These are phyloP conservation scores for Drosophila ambigua DNA, from an alignment of 1,140 invertebrate genomes.

Conservation along the genomic window DNA sequence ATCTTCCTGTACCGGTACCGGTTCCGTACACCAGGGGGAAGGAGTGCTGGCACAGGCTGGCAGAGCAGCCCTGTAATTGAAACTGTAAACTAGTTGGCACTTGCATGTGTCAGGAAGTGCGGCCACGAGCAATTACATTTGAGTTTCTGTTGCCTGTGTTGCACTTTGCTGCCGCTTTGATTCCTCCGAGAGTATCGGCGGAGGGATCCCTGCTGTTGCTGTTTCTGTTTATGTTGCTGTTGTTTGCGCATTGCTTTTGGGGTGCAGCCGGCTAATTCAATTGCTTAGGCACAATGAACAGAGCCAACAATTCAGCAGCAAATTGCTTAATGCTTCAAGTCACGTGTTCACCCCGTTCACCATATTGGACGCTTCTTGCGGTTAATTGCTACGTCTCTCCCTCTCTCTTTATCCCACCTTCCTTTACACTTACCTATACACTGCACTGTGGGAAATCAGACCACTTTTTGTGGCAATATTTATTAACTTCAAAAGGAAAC, in stretches of 20 bases:
- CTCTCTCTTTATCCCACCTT: neutral
- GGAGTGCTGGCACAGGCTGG: constrained; percentile 21
- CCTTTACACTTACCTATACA: neutral
- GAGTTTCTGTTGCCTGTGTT: constrained; percentile 1
- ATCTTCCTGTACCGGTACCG: too few species aligned
- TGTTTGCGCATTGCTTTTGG: constrained; percentile 31
- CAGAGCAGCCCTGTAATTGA: constrained; percentile 31
- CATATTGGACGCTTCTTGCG: constrained; percentile 30
- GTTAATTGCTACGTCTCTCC: constrained; percentile 37
- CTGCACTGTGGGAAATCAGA: too few species aligned
- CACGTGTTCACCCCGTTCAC: constrained; percentile 36
- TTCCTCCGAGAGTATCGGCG: neutral
- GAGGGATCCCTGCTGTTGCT: constrained; percentile 1
- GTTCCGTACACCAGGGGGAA: neutral
- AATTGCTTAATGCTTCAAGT: constrained; percentile 46
- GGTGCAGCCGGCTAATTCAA: constrained; percentile 54
- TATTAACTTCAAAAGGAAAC: too few species aligned
- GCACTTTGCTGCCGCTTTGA: neutral
- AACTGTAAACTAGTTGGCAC: constrained; percentile 41
- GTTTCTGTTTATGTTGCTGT: constrained; percentile 1
- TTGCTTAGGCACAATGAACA: constrained; percentile 57
- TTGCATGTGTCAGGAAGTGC: constrained; percentile 22
- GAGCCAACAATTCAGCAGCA: constrained; percentile 6
- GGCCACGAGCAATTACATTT: constrained; percentile 43
- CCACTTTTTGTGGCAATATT: too few species aligned